Evolutionary conservation across 2,113 vertebrate species (phyloP).

Genomic region (Peromyscus californicus): DNA sequence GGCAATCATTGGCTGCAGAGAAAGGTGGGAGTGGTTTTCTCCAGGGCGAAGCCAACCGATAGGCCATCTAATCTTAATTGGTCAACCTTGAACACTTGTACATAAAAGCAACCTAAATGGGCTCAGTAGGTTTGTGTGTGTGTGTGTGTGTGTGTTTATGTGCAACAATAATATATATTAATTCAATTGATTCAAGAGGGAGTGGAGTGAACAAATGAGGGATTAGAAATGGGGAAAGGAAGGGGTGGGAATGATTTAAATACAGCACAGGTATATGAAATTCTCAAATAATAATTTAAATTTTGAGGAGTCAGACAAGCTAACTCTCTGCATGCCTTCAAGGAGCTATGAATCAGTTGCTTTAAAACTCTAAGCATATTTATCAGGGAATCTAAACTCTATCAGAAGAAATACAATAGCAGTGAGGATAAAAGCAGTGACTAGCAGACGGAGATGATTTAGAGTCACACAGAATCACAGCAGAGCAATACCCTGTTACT

Average conservation of each 20-base stretch:
- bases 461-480: not conserved
- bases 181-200: not conserved
- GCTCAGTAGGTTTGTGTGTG: not conserved
- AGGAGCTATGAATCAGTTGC: conserved; percentile 44
- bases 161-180: not conserved
- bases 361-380: conserved; percentile 42
- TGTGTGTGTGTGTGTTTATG: not conserved
- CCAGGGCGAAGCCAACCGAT: not conserved
- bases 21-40: not conserved
- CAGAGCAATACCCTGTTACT: not conserved
- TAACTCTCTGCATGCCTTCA: not conserved
- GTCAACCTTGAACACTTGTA: not conserved
- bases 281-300: not conserved
- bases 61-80: not conserved
- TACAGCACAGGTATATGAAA: not conserved
- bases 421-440: not conserved
- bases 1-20: not conserved
- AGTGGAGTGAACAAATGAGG: not conserved
- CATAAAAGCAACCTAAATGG: not conserved
- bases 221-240: not conserved
- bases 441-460: not conserved
- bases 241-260: not conserved
- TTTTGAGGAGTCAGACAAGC: not conserved
- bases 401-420: conserved; percentile 31
- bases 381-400: not conserved